Conservation (phyloP, 2,888 invertebrate genomes). For the Prosopocoilus inquinatus region DNA sequence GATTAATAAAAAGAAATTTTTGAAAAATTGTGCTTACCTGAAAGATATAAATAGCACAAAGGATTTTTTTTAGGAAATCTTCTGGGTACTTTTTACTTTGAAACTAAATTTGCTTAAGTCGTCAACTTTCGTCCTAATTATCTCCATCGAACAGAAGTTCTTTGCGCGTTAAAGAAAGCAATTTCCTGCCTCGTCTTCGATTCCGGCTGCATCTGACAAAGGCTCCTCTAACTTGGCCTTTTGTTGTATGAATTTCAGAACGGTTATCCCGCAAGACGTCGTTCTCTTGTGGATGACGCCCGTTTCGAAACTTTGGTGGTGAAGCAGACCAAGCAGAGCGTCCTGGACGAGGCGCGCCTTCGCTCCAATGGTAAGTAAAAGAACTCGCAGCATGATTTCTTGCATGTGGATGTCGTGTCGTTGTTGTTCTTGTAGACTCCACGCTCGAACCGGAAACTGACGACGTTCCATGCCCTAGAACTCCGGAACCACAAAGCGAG, state of each 20-base stretch:
- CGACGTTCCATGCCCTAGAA: constrained; percentile 42
- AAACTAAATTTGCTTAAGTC: neutral
- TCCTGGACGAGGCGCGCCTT: constrained; percentile 85
- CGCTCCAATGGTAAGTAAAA: constrained; percentile 78
- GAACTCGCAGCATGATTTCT: constrained; percentile 4
- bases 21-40: no score
- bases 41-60: no score
- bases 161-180: constrained; percentile 26
- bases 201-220: constrained; percentile 43
- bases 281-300: constrained; percentile 96
- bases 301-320: constrained; percentile 95
- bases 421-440: constrained; percentile 41
- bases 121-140: no score
- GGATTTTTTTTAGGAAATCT: no score
- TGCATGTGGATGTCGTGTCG: constrained; percentile 30
- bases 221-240: constrained; percentile 5
- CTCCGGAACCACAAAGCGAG: constrained; percentile 54
- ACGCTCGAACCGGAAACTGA: constrained; percentile 49
- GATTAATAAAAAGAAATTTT: no score
- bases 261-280: constrained; percentile 92
- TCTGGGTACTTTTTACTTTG: neutral
- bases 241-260: constrained; percentile 66
- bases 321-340: constrained; percentile 91
- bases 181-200: constrained; percentile 36
- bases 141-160: constrained; percentile 2